A percentile compares a stretch with the other conserved stretches of the same genome.
These are phyloP conservation scores for Ochropleura plecta DNA, from an alignment of 2,888 invertebrate genomes.

Conservation along the genomic window DNA sequence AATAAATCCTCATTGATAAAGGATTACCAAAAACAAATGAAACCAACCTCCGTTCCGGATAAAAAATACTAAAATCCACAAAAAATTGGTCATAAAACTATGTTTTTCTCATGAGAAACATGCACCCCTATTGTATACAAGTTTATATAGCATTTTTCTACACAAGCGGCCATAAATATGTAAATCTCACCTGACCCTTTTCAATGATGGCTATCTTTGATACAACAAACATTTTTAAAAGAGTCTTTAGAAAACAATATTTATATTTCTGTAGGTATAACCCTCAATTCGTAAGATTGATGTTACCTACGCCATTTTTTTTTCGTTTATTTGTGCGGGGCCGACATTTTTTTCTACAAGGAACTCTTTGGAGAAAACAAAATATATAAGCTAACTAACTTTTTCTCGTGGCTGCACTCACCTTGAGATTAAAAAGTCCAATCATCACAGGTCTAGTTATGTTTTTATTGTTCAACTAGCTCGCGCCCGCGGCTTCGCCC, in stretches of 20 bases:
- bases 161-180: conserved; percentile 40
- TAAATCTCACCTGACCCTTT: conserved; percentile 43
- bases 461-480: too few relatives aligned
- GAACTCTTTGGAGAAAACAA: conserved; percentile 4
- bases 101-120: conserved; percentile 13
- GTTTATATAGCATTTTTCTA: conserved; percentile 1
- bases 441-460: too few relatives aligned
- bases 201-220: conserved; percentile 17
- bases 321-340: background rate
- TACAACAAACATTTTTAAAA: conserved; percentile 34
- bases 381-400: background rate
- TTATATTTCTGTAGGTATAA: conserved; percentile 9
- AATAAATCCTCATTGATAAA: background rate
- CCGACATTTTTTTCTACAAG: background rate
- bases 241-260: background rate
- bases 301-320: background rate
- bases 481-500: too few relatives aligned
- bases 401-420: background rate
- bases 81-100: conserved; percentile 2
- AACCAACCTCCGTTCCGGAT: too few relatives aligned
- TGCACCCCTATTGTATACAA: background rate
- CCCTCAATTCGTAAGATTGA: background rate
- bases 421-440: background rate
- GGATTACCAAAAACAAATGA: background rate
- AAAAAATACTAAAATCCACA: conserved; percentile 3